Evolutionary conservation across 2,113 vertebrate species (phyloP).

Genomic region (Carlito syrichta): DNA sequence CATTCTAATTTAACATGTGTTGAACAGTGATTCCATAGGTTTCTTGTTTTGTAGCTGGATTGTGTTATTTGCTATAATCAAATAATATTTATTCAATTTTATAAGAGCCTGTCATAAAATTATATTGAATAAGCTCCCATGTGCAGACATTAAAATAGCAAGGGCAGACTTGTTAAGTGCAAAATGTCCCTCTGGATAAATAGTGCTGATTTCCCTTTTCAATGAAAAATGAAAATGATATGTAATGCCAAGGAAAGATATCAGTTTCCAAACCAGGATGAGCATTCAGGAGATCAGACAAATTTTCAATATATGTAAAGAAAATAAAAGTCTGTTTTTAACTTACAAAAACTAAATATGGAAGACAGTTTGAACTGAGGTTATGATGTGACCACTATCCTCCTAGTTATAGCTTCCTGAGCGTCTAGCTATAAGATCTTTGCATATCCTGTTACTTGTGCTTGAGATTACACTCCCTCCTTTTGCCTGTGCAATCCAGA

Average conservation of each 20-base stretch:
- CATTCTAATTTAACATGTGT: slow-evolving; percentile 24
- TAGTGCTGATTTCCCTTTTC: neutral
- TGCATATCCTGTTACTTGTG: neutral
- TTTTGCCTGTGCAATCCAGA: too few relatives aligned
- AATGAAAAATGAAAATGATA: slow-evolving; percentile 14
- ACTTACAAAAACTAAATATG: neutral
- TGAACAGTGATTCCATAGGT: neutral
- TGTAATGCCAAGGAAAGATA: neutral
- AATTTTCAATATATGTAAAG: neutral
- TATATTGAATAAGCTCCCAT: neutral
- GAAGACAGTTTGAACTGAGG: neutral
- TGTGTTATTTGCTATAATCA: slow-evolving; percentile 9
- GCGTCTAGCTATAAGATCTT: neutral
- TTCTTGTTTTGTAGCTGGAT: neutral
- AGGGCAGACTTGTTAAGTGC: neutral
- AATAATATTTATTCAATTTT: slow-evolving; percentile 28
- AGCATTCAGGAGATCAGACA: neutral
- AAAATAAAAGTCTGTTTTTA: neutral
- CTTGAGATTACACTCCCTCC: neutral
- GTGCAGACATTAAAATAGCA: neutral
- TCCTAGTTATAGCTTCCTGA: neutral
- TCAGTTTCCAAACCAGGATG: neutral
- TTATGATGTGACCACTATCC: neutral
- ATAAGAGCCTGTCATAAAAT: neutral
- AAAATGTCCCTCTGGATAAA: neutral